Percentiles rank a stretch among this genome's conserved stretches.
Conservation (phyloP, 2,113 vertebrate genomes). For the Grantiella picta region DNA sequence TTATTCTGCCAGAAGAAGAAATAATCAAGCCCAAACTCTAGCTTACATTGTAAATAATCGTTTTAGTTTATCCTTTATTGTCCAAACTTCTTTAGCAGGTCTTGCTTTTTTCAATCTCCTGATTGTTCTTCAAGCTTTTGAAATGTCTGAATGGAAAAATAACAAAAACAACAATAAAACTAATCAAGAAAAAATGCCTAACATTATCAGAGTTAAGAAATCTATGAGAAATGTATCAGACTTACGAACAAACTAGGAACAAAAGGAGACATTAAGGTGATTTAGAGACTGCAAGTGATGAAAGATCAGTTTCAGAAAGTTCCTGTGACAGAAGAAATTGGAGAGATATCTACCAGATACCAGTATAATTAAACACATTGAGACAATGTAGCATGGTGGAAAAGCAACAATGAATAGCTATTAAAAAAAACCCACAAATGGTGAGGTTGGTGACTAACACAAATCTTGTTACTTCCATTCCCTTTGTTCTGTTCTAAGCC, state of each 20-base stretch:
- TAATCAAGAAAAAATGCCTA: not conserved
- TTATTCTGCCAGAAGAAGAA: not conserved
- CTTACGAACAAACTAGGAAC: not conserved
- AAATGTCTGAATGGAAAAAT: not conserved
- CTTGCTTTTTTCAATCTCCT: not conserved
- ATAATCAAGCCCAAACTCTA: not conserved
- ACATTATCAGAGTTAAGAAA: not conserved
- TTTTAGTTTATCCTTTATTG: not conserved
- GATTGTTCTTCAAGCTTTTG: not conserved
- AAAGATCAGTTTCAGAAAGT: not conserved
- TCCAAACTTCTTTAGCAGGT: not conserved
- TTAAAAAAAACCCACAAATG: not conserved
- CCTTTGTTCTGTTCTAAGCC: not conserved
- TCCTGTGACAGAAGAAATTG: not conserved
- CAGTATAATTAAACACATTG: not conserved
- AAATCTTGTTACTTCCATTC: not conserved
- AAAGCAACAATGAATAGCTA: not conserved
- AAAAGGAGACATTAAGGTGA: not conserved
- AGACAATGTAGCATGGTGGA: not conserved
- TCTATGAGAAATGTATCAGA: not conserved
- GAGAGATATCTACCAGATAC: not conserved
- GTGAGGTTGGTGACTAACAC: not conserved
- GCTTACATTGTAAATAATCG: not conserved
- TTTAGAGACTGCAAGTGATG: not conserved
- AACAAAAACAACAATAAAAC: not conserved